phyloP scores from a whole-genome alignment of 2,888 invertebrate species.

The Uropetala carovei region DNA sequence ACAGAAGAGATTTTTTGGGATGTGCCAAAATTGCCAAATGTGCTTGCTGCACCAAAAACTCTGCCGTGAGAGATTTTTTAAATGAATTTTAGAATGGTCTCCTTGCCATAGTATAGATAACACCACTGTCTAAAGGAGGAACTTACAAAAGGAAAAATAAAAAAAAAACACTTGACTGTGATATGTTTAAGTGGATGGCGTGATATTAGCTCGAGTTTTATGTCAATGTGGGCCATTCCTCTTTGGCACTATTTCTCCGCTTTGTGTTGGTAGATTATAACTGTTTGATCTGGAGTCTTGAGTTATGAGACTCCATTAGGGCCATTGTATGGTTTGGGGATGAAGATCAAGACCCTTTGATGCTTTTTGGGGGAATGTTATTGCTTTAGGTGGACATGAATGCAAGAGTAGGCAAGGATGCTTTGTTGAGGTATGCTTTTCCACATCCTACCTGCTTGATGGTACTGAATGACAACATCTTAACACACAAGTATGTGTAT shows the following conservation, averaged over 20 bases:
- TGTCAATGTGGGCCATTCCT: slow-evolving; percentile 55
- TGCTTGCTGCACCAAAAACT: slow-evolving; percentile 55
- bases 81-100: slow-evolving; percentile 20
- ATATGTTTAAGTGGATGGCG: slow-evolving; percentile 64
- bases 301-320: slow-evolving; percentile 49
- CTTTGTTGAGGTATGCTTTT: slow-evolving; percentile 40
- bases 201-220: slow-evolving; percentile 62
- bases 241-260: slow-evolving; percentile 57
- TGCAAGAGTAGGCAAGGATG: slow-evolving; percentile 25
- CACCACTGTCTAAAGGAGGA: slow-evolving; percentile 39
- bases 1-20: slow-evolving; percentile 48
- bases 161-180: slow-evolving; percentile 64
- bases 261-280: slow-evolving; percentile 60
- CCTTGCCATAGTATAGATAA: slow-evolving; percentile 47
- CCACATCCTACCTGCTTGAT: slow-evolving; percentile 33
- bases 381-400: slow-evolving; percentile 47
- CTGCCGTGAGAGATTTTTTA: slow-evolving; percentile 43
- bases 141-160: slow-evolving; percentile 49
- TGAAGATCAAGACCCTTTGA: slow-evolving; percentile 55
- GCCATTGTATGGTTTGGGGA: slow-evolving; percentile 55
- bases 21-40: slow-evolving; percentile 60
- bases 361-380: slow-evolving; percentile 56
- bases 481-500: not conserved
- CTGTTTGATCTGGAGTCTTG: slow-evolving; percentile 37
- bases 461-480: not conserved